Evolutionary conservation across 2,113 vertebrate species (phyloP).

Genomic region (Saimiri boliviensis): DNA sequence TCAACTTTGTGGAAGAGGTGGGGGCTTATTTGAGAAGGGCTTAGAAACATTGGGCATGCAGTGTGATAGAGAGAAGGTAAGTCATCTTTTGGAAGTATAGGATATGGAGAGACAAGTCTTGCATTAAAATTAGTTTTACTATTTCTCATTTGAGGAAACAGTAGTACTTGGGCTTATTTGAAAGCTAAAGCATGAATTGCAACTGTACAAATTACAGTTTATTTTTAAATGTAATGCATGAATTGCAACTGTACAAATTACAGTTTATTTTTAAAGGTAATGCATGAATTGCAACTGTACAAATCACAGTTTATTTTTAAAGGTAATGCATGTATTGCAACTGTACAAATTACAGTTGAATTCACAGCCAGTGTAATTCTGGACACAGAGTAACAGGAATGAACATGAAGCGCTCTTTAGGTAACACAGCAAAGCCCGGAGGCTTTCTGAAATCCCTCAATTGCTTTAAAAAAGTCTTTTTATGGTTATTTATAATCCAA

Average conservation of each 20-base stretch:
- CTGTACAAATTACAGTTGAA: background rate
- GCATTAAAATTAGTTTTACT: background rate
- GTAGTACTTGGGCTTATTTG: background rate
- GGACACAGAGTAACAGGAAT: constrained; percentile 16
- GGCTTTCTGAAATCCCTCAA: constrained; percentile 27
- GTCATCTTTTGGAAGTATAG: background rate
- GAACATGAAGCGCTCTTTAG: background rate
- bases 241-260: background rate
- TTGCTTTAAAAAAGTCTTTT: constrained; percentile 46
- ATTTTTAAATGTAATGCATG: constrained; percentile 39
- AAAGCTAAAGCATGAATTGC: background rate
- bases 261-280: background rate
- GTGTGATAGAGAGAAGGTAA: background rate
- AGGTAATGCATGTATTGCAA: background rate
- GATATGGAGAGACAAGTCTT: background rate
- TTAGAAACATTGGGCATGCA: background rate
- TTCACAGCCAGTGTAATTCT: constrained; percentile 19
- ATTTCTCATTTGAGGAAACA: constrained; percentile 44
- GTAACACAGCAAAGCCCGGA: background rate
- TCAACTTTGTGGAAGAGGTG: background rate
- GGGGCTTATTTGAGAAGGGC: background rate
- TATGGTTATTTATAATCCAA: constrained; percentile 55
- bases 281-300: background rate
- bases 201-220: background rate
- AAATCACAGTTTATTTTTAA: constrained; percentile 48